Percentiles rank a stretch among this genome's conserved stretches.
Evolutionary conservation across 2,797 vertebrate genomes (phyloP).

Genomic region (Macrochelys suwanniensis): DNA sequence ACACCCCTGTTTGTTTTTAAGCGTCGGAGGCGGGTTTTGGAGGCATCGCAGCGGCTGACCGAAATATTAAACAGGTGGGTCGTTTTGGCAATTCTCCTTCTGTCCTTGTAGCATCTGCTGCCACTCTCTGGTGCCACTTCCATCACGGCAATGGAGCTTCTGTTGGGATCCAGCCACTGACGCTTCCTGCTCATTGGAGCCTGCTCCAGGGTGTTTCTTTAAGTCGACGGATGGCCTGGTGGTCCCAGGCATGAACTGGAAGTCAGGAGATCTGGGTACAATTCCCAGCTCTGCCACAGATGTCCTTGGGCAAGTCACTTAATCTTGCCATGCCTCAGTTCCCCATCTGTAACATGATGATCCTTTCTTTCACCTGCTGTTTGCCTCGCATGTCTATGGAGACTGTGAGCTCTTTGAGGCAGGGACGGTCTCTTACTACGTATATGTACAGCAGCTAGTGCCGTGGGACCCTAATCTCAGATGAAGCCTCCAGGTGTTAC

Average conservation of each 20-base stretch:
- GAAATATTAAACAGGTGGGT: constrained; percentile 86
- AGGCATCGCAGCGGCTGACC: constrained; percentile 88
- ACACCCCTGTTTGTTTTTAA: constrained; percentile 52
- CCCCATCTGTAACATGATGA: not conserved
- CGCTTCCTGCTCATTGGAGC: not conserved
- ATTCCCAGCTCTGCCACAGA: not conserved
- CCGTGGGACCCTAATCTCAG: not conserved
- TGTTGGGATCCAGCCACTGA: accelerated
- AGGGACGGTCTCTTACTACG: not conserved
- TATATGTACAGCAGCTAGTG: too few species aligned
- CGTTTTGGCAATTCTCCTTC: accelerated
- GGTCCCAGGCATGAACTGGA: not conserved
- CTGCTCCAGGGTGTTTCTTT: not conserved
- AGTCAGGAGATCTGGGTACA: not conserved
- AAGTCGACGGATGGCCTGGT: too few species aligned
- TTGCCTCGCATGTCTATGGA: not conserved
- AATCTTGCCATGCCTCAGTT: not conserved
- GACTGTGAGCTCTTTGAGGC: not conserved
- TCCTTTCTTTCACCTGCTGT: not conserved
- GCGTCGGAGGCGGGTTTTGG: constrained; percentile 84
- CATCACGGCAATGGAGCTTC: accelerated
- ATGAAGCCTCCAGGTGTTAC: too few species aligned
- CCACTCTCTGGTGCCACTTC: accelerated
- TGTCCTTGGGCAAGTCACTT: not conserved
- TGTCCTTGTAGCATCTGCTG: not conserved